Evolutionary conservation across 2,797 vertebrate genomes (phyloP), one percentile per base, ranked within the genome.

Genomic region (Poecilia gillii): DNA sequence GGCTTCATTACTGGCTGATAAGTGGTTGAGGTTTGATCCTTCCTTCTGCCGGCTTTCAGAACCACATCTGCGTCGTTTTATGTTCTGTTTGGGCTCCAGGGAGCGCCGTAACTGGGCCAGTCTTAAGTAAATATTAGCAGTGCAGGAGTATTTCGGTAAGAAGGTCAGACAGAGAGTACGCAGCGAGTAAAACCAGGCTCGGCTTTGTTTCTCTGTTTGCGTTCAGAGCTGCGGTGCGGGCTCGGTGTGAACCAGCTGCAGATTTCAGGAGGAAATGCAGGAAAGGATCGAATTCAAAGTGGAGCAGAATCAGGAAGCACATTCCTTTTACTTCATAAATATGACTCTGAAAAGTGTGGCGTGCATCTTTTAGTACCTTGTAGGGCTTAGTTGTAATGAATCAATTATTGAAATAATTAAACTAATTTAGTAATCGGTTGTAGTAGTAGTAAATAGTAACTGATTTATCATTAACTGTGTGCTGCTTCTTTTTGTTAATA

Each of bases 121-220:
- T 45, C 66, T 70, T 70, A 70, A 70, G 66, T 70, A 70, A 70
- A 70, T 70, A 70, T 70, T 70, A 70, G 66, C 39, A 70, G 66
- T 43, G 66, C 13, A 14, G 66, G 66, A 70, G 66, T 43, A 70
- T 70, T 70, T 70, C 43, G 66, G 66, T 70, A 70, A 45, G 66
- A 70, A 45, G 66, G 66, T 70, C 39, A 70, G 66, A 53, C 2
- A 1, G 55, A 75, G 75, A 31, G 33, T 13, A 43, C 20, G 39
- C 39, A 70, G 39, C 66, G 12, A 70, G 66, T 70, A 45, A 43
- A 70, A 43, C 39, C 39, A 70, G 39, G 66, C 20, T 14, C 6
- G 8, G 36, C 9, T 68, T 41, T 25, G 18, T 68, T 39, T 68
- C 31, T 64, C 36, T 43, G 66, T 70, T 70, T n/a, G 14, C 12